phyloP scores from a whole-genome alignment of 1,140 invertebrate species.

The Contarinia nasturtii region DNA sequence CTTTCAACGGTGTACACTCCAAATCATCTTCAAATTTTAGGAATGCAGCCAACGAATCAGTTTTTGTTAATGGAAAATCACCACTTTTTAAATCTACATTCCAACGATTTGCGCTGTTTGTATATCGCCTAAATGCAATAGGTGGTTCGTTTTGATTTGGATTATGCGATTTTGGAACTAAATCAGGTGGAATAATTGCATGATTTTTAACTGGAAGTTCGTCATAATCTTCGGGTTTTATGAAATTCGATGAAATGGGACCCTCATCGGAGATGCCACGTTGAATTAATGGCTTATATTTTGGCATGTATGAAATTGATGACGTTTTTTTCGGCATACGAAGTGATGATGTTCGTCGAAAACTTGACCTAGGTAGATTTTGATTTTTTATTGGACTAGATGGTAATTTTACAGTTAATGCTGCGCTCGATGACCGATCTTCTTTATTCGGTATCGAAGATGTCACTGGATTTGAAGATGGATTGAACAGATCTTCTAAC shows the following conservation, averaged over 20 bases:
- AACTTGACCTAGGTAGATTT: conserved; percentile 10
- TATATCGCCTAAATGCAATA: conserved; percentile 13
- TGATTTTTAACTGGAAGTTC: conserved; percentile 18
- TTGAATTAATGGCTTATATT: conserved; percentile 17
- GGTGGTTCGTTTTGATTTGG: not conserved
- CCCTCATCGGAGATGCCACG: conserved; percentile 22
- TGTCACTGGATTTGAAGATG: conserved; percentile 12
- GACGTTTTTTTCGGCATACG: conserved; percentile 16
- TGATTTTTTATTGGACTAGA: not conserved
- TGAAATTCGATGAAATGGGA: conserved; percentile 21
- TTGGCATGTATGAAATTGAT: conserved; percentile 1
- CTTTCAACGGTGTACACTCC: conserved; percentile 9
- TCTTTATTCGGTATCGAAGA: conserved; percentile 8
- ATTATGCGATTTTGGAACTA: not conserved
- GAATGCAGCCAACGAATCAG: conserved; percentile 21
- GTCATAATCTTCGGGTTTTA: conserved; percentile 22
- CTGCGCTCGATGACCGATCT: conserved; percentile 5
- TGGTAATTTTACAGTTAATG: conserved; percentile 6
- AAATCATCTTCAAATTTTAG: conserved; percentile 22
- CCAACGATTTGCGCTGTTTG: conserved; percentile 11
- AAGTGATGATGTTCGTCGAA: conserved; percentile 19
- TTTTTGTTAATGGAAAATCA: conserved; percentile 14
- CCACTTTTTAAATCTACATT: conserved; percentile 6
- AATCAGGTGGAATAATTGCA: not conserved
- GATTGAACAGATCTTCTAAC: conserved; percentile 40